Base-by-base conservation (phyloP, 2,113 vertebrate species). In the Panthera uncia region DNA sequence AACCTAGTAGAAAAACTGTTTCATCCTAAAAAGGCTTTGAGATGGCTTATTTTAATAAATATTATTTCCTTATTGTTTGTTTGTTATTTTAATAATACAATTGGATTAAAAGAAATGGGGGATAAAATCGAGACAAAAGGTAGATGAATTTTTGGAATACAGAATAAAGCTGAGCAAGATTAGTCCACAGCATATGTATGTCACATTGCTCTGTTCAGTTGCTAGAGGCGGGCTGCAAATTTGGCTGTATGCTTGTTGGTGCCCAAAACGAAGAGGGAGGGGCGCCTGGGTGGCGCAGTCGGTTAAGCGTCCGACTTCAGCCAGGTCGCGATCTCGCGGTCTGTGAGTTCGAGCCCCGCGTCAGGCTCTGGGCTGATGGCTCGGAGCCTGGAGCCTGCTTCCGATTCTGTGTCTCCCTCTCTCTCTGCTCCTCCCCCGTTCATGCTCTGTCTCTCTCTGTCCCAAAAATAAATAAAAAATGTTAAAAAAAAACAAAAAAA, bases 81-180 rank as follows among this genome's bases (percentile, higher is more conserved):
- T 82, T 33, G 27, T 76, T 78, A n/a, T 83, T 89, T 79, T 93
- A 68, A 78, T 78, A 68, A 55, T 63, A 65, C 3, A 79, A 50
- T 7, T 16, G 38, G 5, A 48, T 87, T 55, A 83, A 97, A 95
- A 92, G n/a, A 93, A 81, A 82, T 76, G n/a, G 9, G 31, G 74
- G 45, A 61, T 94, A 90, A 87, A 61, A 94, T 82, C 21, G 86
- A 92, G 83, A 85, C 41, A 41, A 80, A 93, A 71, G 73, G 52
- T 25, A 69, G 93, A 89, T 87, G 74, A 88, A 16, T 11, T 79
- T 82, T 92, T 38, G 83, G 61, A 83, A 38, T 96, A 29, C 57
- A 95, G 27, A 85, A 74, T 84, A 89, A 92, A 88, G 7, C 68
- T 31, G n/a, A 57, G n/a, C 16, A 50, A 45, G 82, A 81, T 87